Conservation (phyloP, 2,797 vertebrate species). For the Gephyroberyx darwinii region DNA sequence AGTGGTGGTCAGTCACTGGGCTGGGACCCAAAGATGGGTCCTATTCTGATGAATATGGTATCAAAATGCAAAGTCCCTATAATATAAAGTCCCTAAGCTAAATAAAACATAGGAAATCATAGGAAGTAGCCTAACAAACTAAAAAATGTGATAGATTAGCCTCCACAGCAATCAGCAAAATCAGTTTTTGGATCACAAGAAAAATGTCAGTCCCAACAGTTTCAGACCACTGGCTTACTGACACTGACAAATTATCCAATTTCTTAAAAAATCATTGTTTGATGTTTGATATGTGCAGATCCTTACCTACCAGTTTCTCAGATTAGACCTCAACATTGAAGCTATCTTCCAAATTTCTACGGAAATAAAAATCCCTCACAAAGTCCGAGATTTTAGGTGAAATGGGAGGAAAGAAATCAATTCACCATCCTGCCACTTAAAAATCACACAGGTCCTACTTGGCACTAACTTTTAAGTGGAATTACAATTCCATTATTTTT, state of each 20-base stretch:
- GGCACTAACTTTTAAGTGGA: slow-evolving; percentile 15
- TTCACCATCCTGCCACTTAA: not conserved
- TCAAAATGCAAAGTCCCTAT: not conserved
- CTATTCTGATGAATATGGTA: not conserved
- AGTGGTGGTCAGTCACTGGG: not conserved
- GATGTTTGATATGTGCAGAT: not conserved
- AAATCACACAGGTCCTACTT: slow-evolving; percentile 1
- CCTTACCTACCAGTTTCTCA: not conserved
- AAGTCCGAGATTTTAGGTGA: slow-evolving; percentile 1
- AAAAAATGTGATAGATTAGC: not conserved
- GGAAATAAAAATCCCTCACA: slow-evolving; percentile 1
- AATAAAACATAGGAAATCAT: slow-evolving; percentile 11
- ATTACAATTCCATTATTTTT: slow-evolving; percentile 10
- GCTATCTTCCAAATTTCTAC: not conserved
- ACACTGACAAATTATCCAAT: slow-evolving; percentile 7
- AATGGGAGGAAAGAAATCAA: slow-evolving; percentile 23
- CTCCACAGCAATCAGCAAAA: not conserved
- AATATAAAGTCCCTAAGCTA: not conserved
- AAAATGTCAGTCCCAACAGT: not conserved
- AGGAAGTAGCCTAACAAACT: slow-evolving; percentile 5
- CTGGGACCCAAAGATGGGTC: no score
- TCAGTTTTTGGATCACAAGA: not conserved
- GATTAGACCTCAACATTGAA: not conserved
- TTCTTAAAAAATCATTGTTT: not conserved
- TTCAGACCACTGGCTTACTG: not conserved